phyloP scores from a whole-genome alignment of 2,888 invertebrate genomes.

The Tanaodytes sp. region DNA sequence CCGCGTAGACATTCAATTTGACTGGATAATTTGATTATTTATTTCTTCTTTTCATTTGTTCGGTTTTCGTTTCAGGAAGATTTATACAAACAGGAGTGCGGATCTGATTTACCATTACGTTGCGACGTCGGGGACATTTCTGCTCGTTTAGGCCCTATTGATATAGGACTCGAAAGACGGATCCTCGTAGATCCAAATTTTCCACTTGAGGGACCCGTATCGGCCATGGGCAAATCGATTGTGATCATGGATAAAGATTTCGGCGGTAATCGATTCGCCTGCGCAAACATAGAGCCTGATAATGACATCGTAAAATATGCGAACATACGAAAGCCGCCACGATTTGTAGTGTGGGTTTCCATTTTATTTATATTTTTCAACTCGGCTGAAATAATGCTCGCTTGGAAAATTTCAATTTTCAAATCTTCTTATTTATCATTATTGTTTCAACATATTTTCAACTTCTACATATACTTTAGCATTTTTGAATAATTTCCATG shows the following conservation, averaged over 20 bases:
- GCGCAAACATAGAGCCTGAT: conserved; percentile 93
- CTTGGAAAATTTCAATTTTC: too few relatives aligned
- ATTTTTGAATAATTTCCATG: too few relatives aligned
- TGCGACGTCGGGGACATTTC: conserved; percentile 94
- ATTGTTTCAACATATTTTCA: too few relatives aligned
- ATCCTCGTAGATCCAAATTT: conserved; percentile 90
- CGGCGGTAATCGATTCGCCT: conserved; percentile 84
- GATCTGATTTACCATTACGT: conserved; percentile 87
- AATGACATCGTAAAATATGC: conserved; percentile 92
- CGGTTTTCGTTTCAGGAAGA: conserved; percentile 77
- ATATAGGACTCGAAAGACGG: conserved; percentile 83
- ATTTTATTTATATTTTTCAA: conserved; percentile 12
- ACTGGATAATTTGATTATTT: too few relatives aligned
- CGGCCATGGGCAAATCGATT: conserved; percentile 88
- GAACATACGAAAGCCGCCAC: conserved; percentile 88
- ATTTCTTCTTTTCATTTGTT: too few relatives aligned
- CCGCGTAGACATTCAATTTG: too few relatives aligned
- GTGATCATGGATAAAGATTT: conserved; percentile 86
- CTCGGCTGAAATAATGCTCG: too few relatives aligned
- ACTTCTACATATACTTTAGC: too few relatives aligned
- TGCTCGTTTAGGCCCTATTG: conserved; percentile 86
- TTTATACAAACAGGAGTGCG: conserved; percentile 89
- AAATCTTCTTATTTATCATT: too few relatives aligned
- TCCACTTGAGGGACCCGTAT: conserved; percentile 84
- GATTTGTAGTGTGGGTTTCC: conserved; percentile 88